Conservation (phyloP, 1,140 invertebrate species). For the Oryctes rhinoceros region DNA sequence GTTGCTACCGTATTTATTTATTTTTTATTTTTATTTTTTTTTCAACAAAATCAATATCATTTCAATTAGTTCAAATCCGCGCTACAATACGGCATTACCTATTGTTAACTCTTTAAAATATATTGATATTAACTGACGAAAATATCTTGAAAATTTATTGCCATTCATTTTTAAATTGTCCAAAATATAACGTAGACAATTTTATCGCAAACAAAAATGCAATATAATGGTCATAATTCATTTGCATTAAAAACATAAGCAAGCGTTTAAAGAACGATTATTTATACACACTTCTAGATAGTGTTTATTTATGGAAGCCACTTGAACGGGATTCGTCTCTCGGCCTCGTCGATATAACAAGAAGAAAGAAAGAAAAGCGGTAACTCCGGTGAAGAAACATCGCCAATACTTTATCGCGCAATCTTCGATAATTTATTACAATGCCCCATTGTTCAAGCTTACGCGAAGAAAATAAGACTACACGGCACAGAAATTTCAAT, state of each 20-base stretch:
- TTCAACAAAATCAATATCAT: too few relatives aligned
- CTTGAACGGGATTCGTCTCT: not conserved
- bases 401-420: not conserved
- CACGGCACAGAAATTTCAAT: not conserved
- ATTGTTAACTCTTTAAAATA: too few relatives aligned
- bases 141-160: too few relatives aligned
- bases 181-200: too few relatives aligned
- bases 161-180: too few relatives aligned
- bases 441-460: not conserved
- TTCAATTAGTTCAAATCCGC: too few relatives aligned
- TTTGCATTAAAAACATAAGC: too few relatives aligned
- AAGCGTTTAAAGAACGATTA: not conserved
- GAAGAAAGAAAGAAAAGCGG: not conserved
- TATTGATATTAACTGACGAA: too few relatives aligned
- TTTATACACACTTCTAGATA: not conserved
- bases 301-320: slow-evolving; percentile 9
- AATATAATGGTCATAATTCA: slow-evolving; percentile 9
- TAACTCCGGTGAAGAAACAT: not conserved
- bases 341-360: not conserved
- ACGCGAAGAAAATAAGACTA: not conserved
- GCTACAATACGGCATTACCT: too few relatives aligned
- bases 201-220: too few relatives aligned
- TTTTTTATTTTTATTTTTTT: too few relatives aligned
- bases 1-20: too few relatives aligned
- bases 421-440: slow-evolving; percentile 11